Percentiles rank a stretch among this genome's conserved stretches.
Evolutionary conservation across 2,797 vertebrate species (phyloP).

Genomic region (Sebastes miniatus): DNA sequence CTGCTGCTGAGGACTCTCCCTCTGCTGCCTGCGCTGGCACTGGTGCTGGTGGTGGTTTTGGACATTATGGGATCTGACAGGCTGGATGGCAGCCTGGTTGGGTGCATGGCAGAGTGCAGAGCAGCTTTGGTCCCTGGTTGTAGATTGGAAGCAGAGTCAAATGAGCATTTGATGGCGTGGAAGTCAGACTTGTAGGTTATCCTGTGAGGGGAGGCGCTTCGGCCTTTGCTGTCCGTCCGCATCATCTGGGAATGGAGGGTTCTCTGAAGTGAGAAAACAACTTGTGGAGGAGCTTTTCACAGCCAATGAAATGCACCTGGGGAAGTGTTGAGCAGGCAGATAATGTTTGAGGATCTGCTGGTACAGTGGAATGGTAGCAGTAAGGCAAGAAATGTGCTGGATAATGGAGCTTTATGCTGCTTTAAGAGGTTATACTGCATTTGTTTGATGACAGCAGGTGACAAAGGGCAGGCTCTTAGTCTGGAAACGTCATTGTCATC

Average conservation of each 20-base stretch:
- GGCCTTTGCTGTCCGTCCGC: conserved; percentile 89
- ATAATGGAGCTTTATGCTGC: conserved; percentile 25
- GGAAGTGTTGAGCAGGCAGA: conserved; percentile 10
- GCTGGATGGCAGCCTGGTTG: conserved; percentile 47
- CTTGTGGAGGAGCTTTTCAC: conserved; percentile 6
- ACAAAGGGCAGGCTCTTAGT: conserved; percentile 9
- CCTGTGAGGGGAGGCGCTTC: conserved; percentile 92
- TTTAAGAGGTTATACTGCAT: conserved; percentile 18
- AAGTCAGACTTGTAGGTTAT: conserved; percentile 93
- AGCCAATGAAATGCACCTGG: conserved; percentile 3
- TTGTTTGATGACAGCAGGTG: conserved; percentile 19
- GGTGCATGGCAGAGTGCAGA: conserved; percentile 9
- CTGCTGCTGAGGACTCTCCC: conserved; percentile 80
- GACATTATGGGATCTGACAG: conserved; percentile 62
- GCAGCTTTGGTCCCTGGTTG: conserved; percentile 39
- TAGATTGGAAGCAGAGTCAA: conserved; percentile 80
- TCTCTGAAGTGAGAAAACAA: conserved; percentile 5
- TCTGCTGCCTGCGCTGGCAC: conserved; percentile 68
- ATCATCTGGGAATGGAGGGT: conserved; percentile 76
- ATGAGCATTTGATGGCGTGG: conserved; percentile 91
- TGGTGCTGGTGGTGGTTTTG: conserved; percentile 49
- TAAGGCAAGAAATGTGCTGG: conserved; percentile 37
- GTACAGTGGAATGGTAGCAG: conserved; percentile 21
- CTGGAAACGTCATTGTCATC: conserved; percentile 28
- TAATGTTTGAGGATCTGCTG: conserved; percentile 26